Percentiles rank a stretch among this genome's conserved stretches.
phyloP scores from a whole-genome alignment of 2,888 invertebrate genomes.

The Aleiodes leptofemur region DNA sequence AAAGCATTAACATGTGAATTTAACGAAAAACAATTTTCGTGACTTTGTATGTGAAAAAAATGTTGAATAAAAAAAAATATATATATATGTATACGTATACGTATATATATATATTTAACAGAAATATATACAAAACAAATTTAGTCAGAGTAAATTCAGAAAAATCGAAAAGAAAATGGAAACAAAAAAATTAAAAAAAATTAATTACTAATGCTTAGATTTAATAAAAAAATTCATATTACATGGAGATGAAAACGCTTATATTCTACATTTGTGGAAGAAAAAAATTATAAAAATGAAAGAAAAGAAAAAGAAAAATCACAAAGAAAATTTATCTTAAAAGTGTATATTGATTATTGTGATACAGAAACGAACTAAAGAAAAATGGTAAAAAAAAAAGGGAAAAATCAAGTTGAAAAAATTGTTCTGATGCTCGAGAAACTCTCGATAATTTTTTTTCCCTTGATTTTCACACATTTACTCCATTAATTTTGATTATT shows the following conservation, averaged over 20 bases:
- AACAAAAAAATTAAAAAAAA: slow-evolving; percentile 46
- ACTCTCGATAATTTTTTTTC: slow-evolving; percentile 6
- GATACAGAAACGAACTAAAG: slow-evolving; percentile 33
- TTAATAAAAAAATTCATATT: slow-evolving; percentile 46
- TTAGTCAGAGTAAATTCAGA: slow-evolving; percentile 54
- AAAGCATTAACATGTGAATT: not conserved
- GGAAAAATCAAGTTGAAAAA: slow-evolving; percentile 32
- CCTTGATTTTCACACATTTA: not conserved
- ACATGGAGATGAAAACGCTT: slow-evolving; percentile 67
- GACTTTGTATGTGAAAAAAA: slow-evolving; percentile 52
- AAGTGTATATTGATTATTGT: slow-evolving; percentile 45
- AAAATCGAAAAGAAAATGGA: slow-evolving; percentile 27
- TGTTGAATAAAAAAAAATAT: slow-evolving; percentile 18
- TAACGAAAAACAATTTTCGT: not conserved
- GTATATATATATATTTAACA: not conserved
- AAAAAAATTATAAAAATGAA: slow-evolving; percentile 50
- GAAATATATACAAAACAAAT: slow-evolving; percentile 52
- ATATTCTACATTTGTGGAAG: slow-evolving; percentile 66
- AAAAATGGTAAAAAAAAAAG: slow-evolving; percentile 48
- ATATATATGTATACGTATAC: not conserved
- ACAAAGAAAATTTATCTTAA: slow-evolving; percentile 64
- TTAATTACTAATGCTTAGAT: slow-evolving; percentile 39
- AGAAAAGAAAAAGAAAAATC: slow-evolving; percentile 17
- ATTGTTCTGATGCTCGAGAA: slow-evolving; percentile 13
- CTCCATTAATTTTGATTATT: too few species aligned